A percentile compares a stretch with the other conserved stretches of the same genome.
These are phyloP conservation scores for Dendropsophus ebraccatus DNA, from an alignment of 2,113 vertebrate genomes.

Conservation along the genomic window DNA sequence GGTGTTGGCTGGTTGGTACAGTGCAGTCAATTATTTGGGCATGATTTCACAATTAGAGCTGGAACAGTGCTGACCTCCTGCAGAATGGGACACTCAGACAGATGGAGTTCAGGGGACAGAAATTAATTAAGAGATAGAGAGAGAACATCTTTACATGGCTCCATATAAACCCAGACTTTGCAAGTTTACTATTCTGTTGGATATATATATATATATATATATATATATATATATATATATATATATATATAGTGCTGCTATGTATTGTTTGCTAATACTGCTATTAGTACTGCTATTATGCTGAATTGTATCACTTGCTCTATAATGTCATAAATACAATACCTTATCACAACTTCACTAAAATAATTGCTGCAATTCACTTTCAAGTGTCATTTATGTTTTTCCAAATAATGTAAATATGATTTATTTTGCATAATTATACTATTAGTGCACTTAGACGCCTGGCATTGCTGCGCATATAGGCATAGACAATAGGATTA, in stretches of 20 bases:
- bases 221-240: not conserved
- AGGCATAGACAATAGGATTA: not conserved
- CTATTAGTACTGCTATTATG: not conserved
- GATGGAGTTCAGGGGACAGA: slow-evolving; percentile 56
- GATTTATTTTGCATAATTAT: not conserved
- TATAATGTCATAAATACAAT: not conserved
- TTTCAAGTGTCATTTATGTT: not conserved
- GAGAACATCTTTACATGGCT: not conserved
- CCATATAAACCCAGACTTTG: not conserved
- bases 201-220: not conserved
- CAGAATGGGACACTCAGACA: slow-evolving; percentile 46
- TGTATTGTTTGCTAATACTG: not conserved
- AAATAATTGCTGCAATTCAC: not conserved
- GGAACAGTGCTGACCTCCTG: slow-evolving; percentile 46
- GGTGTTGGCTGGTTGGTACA: not conserved
- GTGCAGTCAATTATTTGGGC: slow-evolving; percentile 9
- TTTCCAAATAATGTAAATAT: not conserved
- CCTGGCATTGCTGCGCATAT: not conserved
- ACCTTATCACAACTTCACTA: not conserved
- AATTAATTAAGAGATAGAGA: slow-evolving; percentile 51
- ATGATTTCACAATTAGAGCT: slow-evolving; percentile 32
- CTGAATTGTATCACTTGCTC: not conserved
- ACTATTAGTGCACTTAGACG: not conserved
- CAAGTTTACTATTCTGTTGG: not conserved
- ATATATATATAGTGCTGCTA: not conserved